Evolutionary conservation across 1,140 invertebrate species (phyloP), one percentile per base, ranked within the genome.

Genomic region (Philaenus spumarius): DNA sequence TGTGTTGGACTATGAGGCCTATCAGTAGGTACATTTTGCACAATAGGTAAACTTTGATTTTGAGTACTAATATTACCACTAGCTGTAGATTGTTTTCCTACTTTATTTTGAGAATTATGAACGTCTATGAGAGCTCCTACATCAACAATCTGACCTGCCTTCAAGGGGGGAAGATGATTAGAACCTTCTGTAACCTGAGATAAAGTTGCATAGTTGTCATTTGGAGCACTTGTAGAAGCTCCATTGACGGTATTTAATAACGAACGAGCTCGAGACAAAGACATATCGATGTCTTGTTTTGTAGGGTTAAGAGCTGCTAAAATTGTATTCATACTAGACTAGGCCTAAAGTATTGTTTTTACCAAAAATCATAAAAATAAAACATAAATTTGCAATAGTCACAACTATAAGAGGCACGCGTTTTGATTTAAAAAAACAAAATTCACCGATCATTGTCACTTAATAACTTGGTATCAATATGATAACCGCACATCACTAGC

Each of bases 221-320:
- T 55, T 35, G 59, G 34, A 35, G 35, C 52, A 55, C 58, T 60
- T 24, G 51, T 47, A 34, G 58, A 60, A 37, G 58, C 51, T 47
- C 58, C 58, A 48, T 60, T 60, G 14, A 60, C 53, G 24, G 55
- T 60, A 60, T 55, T 60, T 40, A 60, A 45, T 15, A 55, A 30
- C 37, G 58, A 60, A 39, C 52, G 58, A 17, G 51, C 47, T 24
- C 58, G 50, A 45, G 58, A 51, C 39, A 60, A 48, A 48, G 58
- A 30, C 58, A 60, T 60, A 39, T 60, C 46, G 43, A 55, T 60
- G 46, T 60, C 58, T 54, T 60, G 58, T 40, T 45, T 24, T 17
- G 47, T 58, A 40, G 56, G 56, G 26, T 58, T 50, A 14, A 58
- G 47, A 50, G 56, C 56, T 40, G 46, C 26, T 42, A 58, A 22